Conservation (phyloP, 2,888 invertebrate genomes). For the Rhogogaster chlorosoma region DNA sequence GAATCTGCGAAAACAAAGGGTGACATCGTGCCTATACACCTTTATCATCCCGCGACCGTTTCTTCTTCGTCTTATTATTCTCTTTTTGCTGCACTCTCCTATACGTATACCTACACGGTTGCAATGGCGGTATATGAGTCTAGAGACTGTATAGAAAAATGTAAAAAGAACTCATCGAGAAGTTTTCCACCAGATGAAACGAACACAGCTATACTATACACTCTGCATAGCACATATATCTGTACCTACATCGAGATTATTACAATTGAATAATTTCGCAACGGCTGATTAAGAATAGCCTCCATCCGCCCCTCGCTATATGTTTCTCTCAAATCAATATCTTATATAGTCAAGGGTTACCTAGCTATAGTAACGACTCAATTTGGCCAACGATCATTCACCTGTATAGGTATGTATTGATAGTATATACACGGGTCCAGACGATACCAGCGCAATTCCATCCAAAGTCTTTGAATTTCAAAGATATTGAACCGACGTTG, state of each 20-base stretch:
- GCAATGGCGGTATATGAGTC: not conserved
- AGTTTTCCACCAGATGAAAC: not conserved
- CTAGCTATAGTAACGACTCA: not conserved
- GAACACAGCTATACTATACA: not conserved
- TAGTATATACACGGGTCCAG: not conserved
- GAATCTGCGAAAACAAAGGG: constrained; percentile 70
- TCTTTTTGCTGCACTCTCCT: too few relatives aligned
- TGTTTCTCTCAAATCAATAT: constrained; percentile 3
- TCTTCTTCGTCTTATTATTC: not conserved
- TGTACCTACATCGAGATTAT: not conserved
- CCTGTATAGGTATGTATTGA: not conserved
- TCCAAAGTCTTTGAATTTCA: not conserved
- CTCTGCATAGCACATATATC: too few relatives aligned
- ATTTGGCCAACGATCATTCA: not conserved
- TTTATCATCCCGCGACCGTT: constrained; percentile 4
- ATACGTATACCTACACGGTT: not conserved
- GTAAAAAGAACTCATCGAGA: not conserved
- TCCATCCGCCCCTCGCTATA: not conserved
- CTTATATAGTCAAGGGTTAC: not conserved
- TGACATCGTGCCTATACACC: constrained; percentile 66
- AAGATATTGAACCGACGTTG: not conserved
- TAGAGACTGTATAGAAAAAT: not conserved
- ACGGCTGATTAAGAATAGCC: not conserved
- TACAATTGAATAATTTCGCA: constrained; percentile 10
- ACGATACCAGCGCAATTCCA: not conserved